Percentiles rank a stretch among this genome's conserved stretches.
phyloP scores from a whole-genome alignment of 1,140 invertebrate species.

The Macrosteles quadrilineatus region DNA sequence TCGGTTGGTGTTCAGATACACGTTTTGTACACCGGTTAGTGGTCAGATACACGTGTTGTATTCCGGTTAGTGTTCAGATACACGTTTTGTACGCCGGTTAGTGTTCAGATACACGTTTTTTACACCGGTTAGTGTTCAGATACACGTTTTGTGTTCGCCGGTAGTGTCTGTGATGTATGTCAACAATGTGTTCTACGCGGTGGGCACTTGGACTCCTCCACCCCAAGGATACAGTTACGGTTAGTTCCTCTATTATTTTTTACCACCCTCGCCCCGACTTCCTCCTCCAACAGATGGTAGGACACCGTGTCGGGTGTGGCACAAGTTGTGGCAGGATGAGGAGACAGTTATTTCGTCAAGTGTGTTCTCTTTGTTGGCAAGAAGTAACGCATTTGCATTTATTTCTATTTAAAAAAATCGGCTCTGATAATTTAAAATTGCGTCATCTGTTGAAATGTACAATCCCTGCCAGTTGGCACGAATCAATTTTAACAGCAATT shows the following conservation, averaged over 20 bases:
- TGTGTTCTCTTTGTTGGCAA: neutral
- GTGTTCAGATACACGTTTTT: neutral
- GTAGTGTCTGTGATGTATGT: neutral
- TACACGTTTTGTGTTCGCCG: neutral
- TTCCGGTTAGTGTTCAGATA: neutral
- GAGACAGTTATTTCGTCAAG: neutral
- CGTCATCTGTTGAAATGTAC: no score
- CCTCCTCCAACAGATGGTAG: neutral
- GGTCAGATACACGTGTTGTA: neutral
- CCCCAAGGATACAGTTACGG: neutral
- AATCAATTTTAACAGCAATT: no score
- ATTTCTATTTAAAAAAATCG: neutral
- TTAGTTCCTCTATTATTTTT: neutral
- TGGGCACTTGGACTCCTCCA: neutral
- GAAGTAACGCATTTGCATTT: neutral
- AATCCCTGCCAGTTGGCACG: no score
- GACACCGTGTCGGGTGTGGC: neutral
- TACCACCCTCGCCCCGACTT: neutral
- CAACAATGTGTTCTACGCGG: neutral
- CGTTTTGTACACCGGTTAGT: neutral
- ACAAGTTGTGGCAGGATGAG: neutral
- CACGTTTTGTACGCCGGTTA: neutral
- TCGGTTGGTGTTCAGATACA: neutral
- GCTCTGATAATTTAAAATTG: no score
- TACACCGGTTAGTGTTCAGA: neutral